phyloP scores from a whole-genome alignment of 2,888 invertebrate species.

The Mesorhabditis spiculigera region DNA sequence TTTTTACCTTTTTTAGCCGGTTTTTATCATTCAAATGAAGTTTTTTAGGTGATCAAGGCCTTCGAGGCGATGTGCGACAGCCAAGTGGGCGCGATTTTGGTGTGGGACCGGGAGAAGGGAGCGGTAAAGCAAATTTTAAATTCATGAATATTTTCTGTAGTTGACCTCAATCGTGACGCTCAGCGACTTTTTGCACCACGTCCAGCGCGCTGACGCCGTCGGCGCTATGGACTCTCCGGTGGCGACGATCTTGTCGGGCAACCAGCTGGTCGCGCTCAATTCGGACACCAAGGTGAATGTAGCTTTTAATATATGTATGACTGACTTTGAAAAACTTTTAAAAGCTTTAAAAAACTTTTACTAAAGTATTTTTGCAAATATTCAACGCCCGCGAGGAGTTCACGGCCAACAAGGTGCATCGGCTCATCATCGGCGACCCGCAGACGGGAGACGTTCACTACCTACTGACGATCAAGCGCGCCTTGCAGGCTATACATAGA shows the following conservation, averaged over 20 bases:
- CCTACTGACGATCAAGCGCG: slow-evolving; percentile 32
- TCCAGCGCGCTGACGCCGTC: neutral
- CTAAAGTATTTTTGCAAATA: slow-evolving; percentile 14
- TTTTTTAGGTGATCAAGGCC: slow-evolving; percentile 22
- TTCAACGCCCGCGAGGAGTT: slow-evolving; percentile 33
- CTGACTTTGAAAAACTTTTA: no score
- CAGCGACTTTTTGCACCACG: slow-evolving; percentile 18
- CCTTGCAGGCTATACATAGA: slow-evolving; percentile 35
- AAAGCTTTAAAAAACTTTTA: slow-evolving; percentile 6
- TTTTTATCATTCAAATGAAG: neutral
- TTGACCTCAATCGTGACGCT: slow-evolving; percentile 22
- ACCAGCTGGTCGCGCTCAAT: slow-evolving; percentile 23
- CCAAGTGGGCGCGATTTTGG: slow-evolving; percentile 29
- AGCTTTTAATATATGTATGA: no score
- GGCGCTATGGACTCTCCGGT: slow-evolving; percentile 2
- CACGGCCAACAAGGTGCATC: slow-evolving; percentile 25
- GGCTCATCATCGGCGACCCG: slow-evolving; percentile 29
- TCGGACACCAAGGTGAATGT: slow-evolving; percentile 14
- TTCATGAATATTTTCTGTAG: slow-evolving; percentile 10
- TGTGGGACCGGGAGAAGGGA: slow-evolving; percentile 25
- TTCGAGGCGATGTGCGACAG: slow-evolving; percentile 29
- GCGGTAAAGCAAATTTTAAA: neutral
- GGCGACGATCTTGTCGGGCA: slow-evolving; percentile 20
- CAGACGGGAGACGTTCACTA: slow-evolving; percentile 24
- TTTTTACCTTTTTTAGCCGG: neutral